Evolutionary conservation across 2,113 vertebrate species (phyloP).

Genomic region (Ochotona princeps): DNA sequence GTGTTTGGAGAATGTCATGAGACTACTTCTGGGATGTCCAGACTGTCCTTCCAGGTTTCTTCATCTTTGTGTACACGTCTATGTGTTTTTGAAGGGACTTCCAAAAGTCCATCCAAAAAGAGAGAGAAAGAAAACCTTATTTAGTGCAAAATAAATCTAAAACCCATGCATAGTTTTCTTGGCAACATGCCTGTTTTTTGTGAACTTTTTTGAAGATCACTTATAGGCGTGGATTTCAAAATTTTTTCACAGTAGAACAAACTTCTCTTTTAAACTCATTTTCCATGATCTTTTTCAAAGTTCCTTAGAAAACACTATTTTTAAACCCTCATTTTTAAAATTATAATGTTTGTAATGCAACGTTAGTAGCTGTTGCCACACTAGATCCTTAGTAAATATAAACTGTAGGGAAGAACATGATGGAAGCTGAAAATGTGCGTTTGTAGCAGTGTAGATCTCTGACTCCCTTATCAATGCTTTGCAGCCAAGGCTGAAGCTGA

Average conservation of each 20-base stretch:
- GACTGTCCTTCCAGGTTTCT: background rate
- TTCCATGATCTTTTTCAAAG: too few species aligned
- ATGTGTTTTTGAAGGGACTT: background rate
- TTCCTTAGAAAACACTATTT: background rate
- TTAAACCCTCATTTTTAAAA: background rate
- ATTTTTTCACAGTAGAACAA: too few species aligned
- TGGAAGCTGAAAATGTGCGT: background rate
- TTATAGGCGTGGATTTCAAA: too few species aligned
- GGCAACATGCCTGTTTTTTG: too few species aligned
- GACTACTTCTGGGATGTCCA: background rate
- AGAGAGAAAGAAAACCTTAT: too few species aligned
- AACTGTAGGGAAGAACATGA: background rate
- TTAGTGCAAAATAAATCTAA: too few species aligned
- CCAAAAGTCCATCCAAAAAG: too few species aligned
- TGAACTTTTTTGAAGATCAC: too few species aligned
- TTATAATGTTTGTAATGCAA: background rate
- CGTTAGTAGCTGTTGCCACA: background rate
- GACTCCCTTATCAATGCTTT: background rate
- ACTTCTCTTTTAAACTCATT: too few species aligned
- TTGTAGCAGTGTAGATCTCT: background rate
- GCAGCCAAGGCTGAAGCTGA: background rate
- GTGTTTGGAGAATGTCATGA: background rate
- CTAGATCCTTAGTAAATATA: background rate
- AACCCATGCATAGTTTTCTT: too few species aligned
- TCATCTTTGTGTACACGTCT: background rate